These are phyloP conservation scores for Eubucco bourcierii DNA, from an alignment of 2,113 vertebrate species.

Conservation along the genomic window DNA sequence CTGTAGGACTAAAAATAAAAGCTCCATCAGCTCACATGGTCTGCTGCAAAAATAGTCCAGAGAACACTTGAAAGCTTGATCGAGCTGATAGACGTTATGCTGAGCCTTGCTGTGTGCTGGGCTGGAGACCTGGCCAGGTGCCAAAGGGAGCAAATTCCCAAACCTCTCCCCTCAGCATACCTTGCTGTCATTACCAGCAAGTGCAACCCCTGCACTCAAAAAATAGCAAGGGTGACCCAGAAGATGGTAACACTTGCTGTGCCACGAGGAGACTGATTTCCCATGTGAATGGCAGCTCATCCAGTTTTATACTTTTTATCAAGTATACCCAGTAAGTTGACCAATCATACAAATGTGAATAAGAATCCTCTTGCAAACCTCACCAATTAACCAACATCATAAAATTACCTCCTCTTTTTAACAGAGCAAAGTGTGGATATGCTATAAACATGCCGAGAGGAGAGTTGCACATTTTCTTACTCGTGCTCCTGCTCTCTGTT, in stretches of 20 bases:
- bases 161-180: background rate
- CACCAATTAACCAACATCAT: background rate
- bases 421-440: background rate
- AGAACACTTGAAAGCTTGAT: background rate
- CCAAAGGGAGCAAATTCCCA: background rate
- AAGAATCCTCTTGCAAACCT: background rate
- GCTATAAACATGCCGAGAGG: background rate
- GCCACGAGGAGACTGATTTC: background rate
- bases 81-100: background rate
- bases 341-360: background rate
- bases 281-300: background rate
- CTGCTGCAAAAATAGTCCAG: background rate
- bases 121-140: background rate
- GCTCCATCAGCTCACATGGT: background rate
- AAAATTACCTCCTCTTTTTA: background rate
- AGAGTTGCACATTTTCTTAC: background rate
- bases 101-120: background rate
- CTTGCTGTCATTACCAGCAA: background rate
- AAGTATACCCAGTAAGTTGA: background rate
- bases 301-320: background rate
- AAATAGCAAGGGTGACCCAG: background rate
- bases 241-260: background rate
- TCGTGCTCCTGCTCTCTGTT: background rate
- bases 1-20: slow-evolving; percentile 53
- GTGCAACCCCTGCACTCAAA: background rate